phyloP scores from a whole-genome alignment of 2,888 invertebrate species.

The Acheta domesticus region DNA sequence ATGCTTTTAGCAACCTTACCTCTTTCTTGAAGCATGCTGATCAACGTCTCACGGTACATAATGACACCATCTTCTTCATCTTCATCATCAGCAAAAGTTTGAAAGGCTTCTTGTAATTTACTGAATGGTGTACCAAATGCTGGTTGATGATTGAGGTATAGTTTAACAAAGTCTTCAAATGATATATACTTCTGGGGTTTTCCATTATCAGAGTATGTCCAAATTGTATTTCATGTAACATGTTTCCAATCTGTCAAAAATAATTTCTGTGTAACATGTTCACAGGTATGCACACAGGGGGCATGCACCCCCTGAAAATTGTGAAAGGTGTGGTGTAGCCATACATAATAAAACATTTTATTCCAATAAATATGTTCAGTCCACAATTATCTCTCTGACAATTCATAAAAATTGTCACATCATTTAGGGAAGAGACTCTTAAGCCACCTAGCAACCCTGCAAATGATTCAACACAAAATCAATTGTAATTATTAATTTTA shows the following conservation, averaged over 20 bases:
- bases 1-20: constrained; percentile 39
- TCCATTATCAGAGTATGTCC: constrained; percentile 45
- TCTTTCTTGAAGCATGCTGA: constrained; percentile 48
- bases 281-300: too few species aligned
- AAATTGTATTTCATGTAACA: constrained; percentile 58
- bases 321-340: too few species aligned
- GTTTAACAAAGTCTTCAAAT: constrained; percentile 63
- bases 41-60: constrained; percentile 49
- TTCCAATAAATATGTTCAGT: too few species aligned
- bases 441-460: too few species aligned
- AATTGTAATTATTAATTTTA: too few species aligned
- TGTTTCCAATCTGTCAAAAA: constrained; percentile 54
- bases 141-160: constrained; percentile 65
- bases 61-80: constrained; percentile 40
- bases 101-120: constrained; percentile 53
- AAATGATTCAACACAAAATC: too few species aligned
- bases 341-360: too few species aligned
- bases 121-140: constrained; percentile 53
- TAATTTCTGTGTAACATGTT: too few species aligned
- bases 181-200: constrained; percentile 54
- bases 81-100: constrained; percentile 45
- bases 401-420: too few species aligned
- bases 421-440: too few species aligned
- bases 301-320: too few species aligned
- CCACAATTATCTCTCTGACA: too few species aligned